Evolutionary conservation across 2,888 invertebrate species (phyloP), one percentile per base, ranked within the genome.

Genomic region (Crematogaster levior): DNA sequence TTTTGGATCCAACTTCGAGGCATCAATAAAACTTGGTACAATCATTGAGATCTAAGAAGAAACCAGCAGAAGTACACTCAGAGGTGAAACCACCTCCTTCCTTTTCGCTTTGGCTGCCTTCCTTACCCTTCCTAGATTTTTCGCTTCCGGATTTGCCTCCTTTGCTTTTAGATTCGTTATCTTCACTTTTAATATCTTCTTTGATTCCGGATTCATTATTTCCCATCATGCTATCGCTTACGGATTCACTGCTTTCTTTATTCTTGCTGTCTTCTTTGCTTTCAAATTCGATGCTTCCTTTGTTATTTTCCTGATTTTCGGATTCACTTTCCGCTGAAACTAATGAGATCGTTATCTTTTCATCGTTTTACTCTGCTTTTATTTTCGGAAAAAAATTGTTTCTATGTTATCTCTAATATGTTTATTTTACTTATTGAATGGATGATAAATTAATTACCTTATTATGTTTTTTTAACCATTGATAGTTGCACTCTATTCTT

Each of bases 1-100:
- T 3, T 4, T 21, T 61, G 9, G 18, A 7, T 0, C 83, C 84
- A 15, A 80, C 15, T 12, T 63, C 37, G 9, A 85, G 75, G 56
- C 89, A 89, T 53, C 79, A 53, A 37, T 85, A 86, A 53, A 81
- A 89, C 46, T 83, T 88, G 0, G 43, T 46, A 58, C 89, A 88
- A 46, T 88, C 83, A 1, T 53, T 24, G 1, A 82, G 82, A 70
- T 87, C 81, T 27, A 30, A 73, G 5, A 83, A 53, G 46, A 85
- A 88, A 15, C 87, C 88, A 43, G 81, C 72, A 10, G 51, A 58
- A 6, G 48, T 83, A 68, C 88, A 88, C 0, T 40, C n/a, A n/a
- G n/a, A n/a, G n/a, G n/a, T n/a, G n/a, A n/a, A n/a, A n/a, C n/a
- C n/a, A n/a, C n/a, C n/a, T n/a, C n/a, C n/a, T 10, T 46, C 15